Base-by-base conservation (phyloP, 1,140 invertebrate genomes). In the Asobara japonica region DNA sequence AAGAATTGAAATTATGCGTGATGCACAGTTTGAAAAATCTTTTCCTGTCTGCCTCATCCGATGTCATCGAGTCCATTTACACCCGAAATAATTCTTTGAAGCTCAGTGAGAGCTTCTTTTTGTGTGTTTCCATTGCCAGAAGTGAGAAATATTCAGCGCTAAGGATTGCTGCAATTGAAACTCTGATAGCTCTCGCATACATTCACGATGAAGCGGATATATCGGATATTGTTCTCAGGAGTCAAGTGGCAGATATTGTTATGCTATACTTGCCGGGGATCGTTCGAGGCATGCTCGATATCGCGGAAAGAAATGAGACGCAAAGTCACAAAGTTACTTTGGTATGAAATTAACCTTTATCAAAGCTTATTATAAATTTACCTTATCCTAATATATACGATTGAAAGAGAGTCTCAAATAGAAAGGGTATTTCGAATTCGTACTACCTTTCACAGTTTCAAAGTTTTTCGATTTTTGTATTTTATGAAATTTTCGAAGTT, bases 221-320 rank as follows among this genome's bases (percentile, higher is more conserved):
- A 41, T 76, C 78, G 78, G 82, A 89, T 82, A 65, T 82, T 73
- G 79, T 86, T 73, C 69, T 90, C 45, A 76, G 85, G 76, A 67
- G 79, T 69, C 82, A 88, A 84, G 85, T 90, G 33, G 89, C 89
- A 11, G 86, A 91, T 76, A 85, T 90, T 65, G 82, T 91, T 7
- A 89, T 90, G 79, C 84, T 89, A 76, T 91, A 91, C 74, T 76
- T 93, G 29, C 92, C 92, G 5, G 92, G 92, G 0, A 87, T 93
- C 65, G 79, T 89, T 29, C 86, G 84, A 38, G 88, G 88, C 1
- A 80, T 93, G 70, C 87, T 88, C 48, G 87, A 90, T 76, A 87
- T 92, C 16, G 87, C 87, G 65, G 86, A 86, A 45, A 89, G 87
- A 72, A 84, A 83, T 69, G 84, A 90, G 51, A 90, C 89, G 76